Evolutionary conservation across 2,888 invertebrate genomes (phyloP), one percentile per base, ranked within the genome.

Genomic region (Netelia fuscicornis): DNA sequence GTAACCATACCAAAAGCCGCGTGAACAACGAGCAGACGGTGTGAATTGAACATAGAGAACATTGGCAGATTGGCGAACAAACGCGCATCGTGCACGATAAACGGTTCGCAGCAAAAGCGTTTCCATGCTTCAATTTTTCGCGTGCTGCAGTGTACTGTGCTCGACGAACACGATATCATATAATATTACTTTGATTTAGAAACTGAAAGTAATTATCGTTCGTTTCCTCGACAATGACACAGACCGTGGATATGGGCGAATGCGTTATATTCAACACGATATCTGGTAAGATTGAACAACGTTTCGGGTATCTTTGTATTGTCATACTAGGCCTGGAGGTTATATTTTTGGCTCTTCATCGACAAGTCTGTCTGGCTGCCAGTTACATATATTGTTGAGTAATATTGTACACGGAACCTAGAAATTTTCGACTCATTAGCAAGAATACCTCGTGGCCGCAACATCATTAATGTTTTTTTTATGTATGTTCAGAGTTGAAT

Each of bases 241-340:
- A 90, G 78, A 89, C 87, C 54, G 88, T 87, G 9, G 87, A 86
- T 23, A 88, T 87, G 25, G 86, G 89, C 30, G 89, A 90, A 72
- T 87, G 88, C 52, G 86, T 86, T 11, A 86, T 87, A 64, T 88
- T 90, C 72, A 89, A 88, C 13, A 81, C 88, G 42, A 87, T 89
- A 83, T 88, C 89, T 5, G 87, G 91, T 91, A 84, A 91, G 90
- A 74, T 85, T 74, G 3, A 37, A 83, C n/a, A 2, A 37, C 30
- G 37, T 44, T 48, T 13, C 6, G 0, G 8, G 5, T 20, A 62
- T 56, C 60, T 10, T n/a, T 9, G 70, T 68, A 80, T 80, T 17
- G 23, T 72, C 54, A 67, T 80, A 68, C 83, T 88, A 86, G 90
- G 87, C 71, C 70, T 25, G 37, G 83, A 90, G 91, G 91, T 91